Base-by-base conservation (phyloP, 2,888 invertebrate species). In the Carabus problematicus region DNA sequence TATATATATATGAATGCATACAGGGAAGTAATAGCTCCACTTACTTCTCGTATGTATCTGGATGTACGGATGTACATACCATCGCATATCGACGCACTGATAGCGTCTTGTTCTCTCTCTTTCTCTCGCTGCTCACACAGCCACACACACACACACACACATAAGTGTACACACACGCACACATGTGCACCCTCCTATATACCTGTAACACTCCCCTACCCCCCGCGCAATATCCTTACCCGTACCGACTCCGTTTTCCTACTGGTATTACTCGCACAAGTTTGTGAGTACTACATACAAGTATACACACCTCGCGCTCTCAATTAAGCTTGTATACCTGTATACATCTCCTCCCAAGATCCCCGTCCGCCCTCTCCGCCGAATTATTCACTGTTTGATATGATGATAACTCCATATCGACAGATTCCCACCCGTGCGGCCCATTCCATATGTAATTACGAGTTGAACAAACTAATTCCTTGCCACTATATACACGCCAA, bases 311-410 rank as follows among this genome's bases (percentile, higher is more conserved):
- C 29, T 29, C 29, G 29, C 29, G 29, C 29, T 29, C 29, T 29
- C 3, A 29, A 29, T 29, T 29, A 29, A 29, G 29, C 29, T 29
- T 29, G 29, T 29, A 29, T 29, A 29, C 29, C 29, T 29, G 29
- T 29, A 29, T 29, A 29, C 29, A 29, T 29, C 2, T 29, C 29
- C 29, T 6, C 12, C 41, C 8, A 55, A 55, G 39, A 54, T 41
- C 55, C 64, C 64, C 47, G 43, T 61, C 29, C 49, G 63, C 16
- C 56, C 56, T 19, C 7, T n/a, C 29, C 29, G 29, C 29, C 29
- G 29, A 8, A 9, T 18, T 7, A 55, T 7, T 52, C 63, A 63
- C n/a, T 61, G 61, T 61, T 61, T 45, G 47, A 43, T 61, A 61
- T 39, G 19, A 55, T 58, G 58, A 45, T 58, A n/a, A n/a, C n/a